Conservation (phyloP, 2,888 invertebrate species). For the Neoscelio sp. region DNA sequence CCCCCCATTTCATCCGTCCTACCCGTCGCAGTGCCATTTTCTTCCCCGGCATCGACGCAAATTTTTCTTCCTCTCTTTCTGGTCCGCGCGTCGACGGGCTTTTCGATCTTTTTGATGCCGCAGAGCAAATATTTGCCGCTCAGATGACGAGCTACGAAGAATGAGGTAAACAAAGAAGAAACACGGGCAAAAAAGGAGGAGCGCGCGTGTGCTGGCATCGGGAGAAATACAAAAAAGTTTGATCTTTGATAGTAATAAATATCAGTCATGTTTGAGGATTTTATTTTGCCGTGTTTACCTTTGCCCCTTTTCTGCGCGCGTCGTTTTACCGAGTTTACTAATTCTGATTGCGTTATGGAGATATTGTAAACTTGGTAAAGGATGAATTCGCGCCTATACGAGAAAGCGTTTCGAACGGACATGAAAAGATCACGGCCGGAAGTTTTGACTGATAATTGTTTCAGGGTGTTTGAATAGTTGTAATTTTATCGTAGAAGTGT, state of each 20-base stretch:
- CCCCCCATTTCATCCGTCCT: slow-evolving; percentile 22
- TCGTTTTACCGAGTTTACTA: slow-evolving; percentile 7
- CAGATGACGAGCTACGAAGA: slow-evolving; percentile 68
- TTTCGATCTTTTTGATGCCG: slow-evolving; percentile 70
- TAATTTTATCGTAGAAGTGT: no score
- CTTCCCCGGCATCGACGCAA: slow-evolving; percentile 53
- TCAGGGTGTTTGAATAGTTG: no score
- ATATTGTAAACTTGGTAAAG: slow-evolving; percentile 9
- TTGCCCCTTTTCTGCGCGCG: background rate
- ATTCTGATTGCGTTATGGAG: slow-evolving; percentile 24
- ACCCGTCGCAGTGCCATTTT: slow-evolving; percentile 48
- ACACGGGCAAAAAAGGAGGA: slow-evolving; percentile 35
- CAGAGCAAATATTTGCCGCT: slow-evolving; percentile 75
- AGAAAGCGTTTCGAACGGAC: no score
- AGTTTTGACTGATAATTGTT: no score
- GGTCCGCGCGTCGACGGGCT: slow-evolving; percentile 59
- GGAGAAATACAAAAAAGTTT: slow-evolving; percentile 36
- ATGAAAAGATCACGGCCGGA: no score
- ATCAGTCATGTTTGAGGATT: slow-evolving; percentile 29
- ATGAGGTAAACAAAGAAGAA: slow-evolving; percentile 51
- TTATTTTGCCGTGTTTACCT: slow-evolving; percentile 8
- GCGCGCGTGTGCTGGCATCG: slow-evolving; percentile 47
- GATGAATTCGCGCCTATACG: no score
- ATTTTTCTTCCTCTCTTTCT: slow-evolving; percentile 63
- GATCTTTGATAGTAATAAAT: slow-evolving; percentile 53